Base-by-base conservation (phyloP, 2,113 vertebrate species). In the Chloropsis cyanopogon region DNA sequence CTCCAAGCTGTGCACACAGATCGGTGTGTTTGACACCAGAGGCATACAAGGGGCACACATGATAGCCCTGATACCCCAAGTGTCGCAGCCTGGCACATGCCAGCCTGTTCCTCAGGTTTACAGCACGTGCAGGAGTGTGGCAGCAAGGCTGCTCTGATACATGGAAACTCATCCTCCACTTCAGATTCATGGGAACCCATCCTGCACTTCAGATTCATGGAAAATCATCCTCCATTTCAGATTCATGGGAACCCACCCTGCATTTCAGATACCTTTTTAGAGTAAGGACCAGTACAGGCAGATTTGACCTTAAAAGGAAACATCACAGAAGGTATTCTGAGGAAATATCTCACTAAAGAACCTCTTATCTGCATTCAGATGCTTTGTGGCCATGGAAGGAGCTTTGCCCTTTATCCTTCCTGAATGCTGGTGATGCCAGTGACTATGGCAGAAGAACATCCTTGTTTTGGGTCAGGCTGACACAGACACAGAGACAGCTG, bases 111-210 rank as follows among this genome's bases (percentile, higher is more conserved):
- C 37, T 41, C 9, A 7, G 29, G 7, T 24, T 29, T 42, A 4
- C 7, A 29, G 44, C 0, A 3, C 7, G 0, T 11, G 61, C 31
- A 21, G 18, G 31, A 18, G 12, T 1, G 14, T 12, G 59, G 29
- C 44, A 50, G 19, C 72, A 49, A 76, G 3, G 22, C 24, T 53
- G 12, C 39, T 59, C 16, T 19, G 59, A 10, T 11, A 15, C 2
- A 0, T 14, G 24, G 33, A 46, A 90, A 49, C 35, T n/a, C 23
- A 23, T 41, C 19, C 11, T 64, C 52, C 47, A 33, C 25, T 83
- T 78, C 54, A 52, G 70, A 23, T 24, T 37, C 1, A 0, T 14
- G 24, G 33, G 41, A 90, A 49, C 33, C 31, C 23, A 23, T 41
- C 19, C 11, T 64, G 65, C 44, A 29, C 22, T 77, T 77, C 49